Evolutionary conservation across 2,113 vertebrate species (phyloP).

Genomic region (Anarhynchus alexandrinus): DNA sequence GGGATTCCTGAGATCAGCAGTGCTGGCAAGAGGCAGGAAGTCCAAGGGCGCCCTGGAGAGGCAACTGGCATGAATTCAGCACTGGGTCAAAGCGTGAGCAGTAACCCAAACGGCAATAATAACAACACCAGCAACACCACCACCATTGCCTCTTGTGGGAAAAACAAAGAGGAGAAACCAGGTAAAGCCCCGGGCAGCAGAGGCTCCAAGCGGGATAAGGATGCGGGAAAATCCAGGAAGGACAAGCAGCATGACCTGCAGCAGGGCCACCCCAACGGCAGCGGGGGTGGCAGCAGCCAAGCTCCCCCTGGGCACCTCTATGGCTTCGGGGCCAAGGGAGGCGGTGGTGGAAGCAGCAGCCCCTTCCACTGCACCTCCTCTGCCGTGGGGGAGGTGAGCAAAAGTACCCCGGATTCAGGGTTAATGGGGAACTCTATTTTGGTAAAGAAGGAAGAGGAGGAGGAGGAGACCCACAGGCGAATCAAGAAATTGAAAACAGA

Average conservation of each 20-base stretch:
- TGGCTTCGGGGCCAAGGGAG: constrained; percentile 81
- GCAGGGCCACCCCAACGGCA: constrained; percentile 77
- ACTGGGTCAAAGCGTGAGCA: constrained; percentile 79
- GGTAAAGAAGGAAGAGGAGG: constrained; percentile 84
- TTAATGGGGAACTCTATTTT: constrained; percentile 86
- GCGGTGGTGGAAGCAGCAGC: constrained; percentile 70
- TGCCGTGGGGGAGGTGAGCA: constrained; percentile 76
- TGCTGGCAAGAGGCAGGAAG: constrained; percentile 86
- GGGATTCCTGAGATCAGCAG: constrained; percentile 87
- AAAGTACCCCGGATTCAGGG: constrained; percentile 83
- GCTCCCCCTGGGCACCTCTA: constrained; percentile 80
- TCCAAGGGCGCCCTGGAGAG: constrained; percentile 91
- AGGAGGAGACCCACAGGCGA: constrained; percentile 85
- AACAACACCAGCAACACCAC: constrained; percentile 65
- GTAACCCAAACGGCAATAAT: constrained; percentile 74
- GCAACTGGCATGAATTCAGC: constrained; percentile 86
- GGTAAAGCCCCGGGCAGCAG: constrained; percentile 85
- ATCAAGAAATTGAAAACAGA: constrained; percentile 92
- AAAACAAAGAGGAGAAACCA: constrained; percentile 89
- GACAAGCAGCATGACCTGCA: constrained; percentile 85
- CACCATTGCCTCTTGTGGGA: constrained; percentile 81
- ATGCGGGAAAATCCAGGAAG: constrained; percentile 80
- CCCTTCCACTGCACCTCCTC: constrained; percentile 77
- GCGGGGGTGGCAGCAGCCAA: constrained; percentile 65
- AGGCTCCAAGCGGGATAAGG: constrained; percentile 89